A percentile compares a stretch with the other conserved stretches of the same genome.
These are phyloP conservation scores for Dromas ardeola DNA, from an alignment of 2,113 vertebrate genomes.

Conservation along the genomic window DNA sequence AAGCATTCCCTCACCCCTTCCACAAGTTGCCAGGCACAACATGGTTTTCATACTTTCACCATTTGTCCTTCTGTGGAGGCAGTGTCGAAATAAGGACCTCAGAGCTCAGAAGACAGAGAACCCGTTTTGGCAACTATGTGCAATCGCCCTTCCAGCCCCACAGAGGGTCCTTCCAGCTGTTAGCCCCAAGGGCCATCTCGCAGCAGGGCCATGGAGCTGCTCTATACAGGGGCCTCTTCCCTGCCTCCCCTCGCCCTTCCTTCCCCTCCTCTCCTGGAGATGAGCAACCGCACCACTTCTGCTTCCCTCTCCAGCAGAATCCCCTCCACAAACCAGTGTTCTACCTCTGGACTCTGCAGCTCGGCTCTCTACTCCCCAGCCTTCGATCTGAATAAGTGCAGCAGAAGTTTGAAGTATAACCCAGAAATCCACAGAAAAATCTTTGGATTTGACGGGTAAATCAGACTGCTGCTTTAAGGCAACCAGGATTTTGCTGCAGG, in stretches of 20 bases:
- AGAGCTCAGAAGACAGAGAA: not conserved
- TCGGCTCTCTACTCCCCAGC: not conserved
- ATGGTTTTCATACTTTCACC: not conserved
- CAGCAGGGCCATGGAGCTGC: not conserved
- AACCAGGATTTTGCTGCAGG: not conserved
- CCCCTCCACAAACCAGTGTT: not conserved
- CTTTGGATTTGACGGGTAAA: not conserved
- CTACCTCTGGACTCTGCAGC: fast-evolving
- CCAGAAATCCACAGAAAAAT: not conserved
- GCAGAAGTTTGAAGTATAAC: not conserved
- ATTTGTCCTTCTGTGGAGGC: not conserved
- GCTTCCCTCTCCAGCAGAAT: not conserved
- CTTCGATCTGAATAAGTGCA: not conserved
- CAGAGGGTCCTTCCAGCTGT: not conserved
- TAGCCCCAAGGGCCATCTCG: not conserved
- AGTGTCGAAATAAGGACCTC: not conserved
- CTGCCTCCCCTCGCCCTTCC: not conserved
- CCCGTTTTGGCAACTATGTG: fast-evolving
- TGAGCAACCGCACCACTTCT: fast-evolving
- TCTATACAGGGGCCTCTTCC: not conserved
- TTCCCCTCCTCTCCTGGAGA: not conserved
- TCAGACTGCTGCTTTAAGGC: not conserved
- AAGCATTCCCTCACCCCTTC: not conserved
- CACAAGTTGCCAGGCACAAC: not conserved
- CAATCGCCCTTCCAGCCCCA: not conserved